Evolutionary conservation across 2,888 invertebrate species (phyloP), one percentile per base, ranked within the genome.

Genomic region (Parasteatoda lunata): DNA sequence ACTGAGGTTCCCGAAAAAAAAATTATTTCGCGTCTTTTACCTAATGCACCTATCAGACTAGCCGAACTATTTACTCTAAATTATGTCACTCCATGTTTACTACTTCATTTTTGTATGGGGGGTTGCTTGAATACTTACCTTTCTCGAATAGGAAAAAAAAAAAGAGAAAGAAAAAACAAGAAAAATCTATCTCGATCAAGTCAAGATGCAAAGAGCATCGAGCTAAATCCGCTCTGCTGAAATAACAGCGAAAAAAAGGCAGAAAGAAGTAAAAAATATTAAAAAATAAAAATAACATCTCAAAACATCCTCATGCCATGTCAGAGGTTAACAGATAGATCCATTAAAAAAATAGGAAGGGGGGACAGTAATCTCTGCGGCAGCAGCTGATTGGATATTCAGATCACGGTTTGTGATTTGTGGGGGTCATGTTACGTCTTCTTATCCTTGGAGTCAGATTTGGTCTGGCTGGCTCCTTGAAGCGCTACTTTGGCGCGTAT

Each of bases 251-350:
- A 47, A 48, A 69, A 54, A 79, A 79, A 6, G 13, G 47, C 6
- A 54, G 48, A 52, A 68, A 69, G 30, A 72, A 68, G 30, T 54
- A 59, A 71, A 64, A 77, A 73, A 30, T 30, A n/a, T n/a, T n/a
- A 59, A 73, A 73, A 51, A 54, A 73, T 6, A 65, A 80, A 85
- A 80, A 85, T 54, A 65, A 59, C 79, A 66, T 65, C 80, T 76
- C 76, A 85, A 85, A 80, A 85, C 80, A 80, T 85, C 85, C 80
- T 85, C 80, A 66, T 85, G 52, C 75, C 59, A 64, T 77, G 85
- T 85, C 85, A 85, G 85, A 85, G 85, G 85, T 85, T 85, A 85
- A 85, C 85, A 80, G 85, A 85, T 85, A 85, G 85, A 85, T 80
- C 85, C 80, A 85, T 85, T 85, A 80, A 85, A 85, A 85, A 85